phyloP scores from a whole-genome alignment of 2,113 vertebrate species.

The Triplophysa rosa region DNA sequence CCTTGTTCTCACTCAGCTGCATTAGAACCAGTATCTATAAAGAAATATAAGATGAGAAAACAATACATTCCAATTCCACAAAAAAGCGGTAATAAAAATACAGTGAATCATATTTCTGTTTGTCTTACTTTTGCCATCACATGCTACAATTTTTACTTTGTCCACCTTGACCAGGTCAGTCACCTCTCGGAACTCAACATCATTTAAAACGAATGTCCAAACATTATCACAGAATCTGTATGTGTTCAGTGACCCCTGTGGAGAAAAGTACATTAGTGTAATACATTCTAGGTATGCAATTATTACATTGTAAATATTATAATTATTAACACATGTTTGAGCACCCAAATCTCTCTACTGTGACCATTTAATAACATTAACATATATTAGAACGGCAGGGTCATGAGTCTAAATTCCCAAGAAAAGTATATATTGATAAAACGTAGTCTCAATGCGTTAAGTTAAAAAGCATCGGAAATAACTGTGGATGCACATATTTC shows the following conservation, averaged over 20 bases:
- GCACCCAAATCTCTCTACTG: too few species aligned
- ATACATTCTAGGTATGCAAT: too few species aligned
- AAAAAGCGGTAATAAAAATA: background rate
- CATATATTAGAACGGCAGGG: too few species aligned
- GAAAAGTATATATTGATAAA: too few species aligned
- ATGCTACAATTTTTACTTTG: constrained; percentile 99
- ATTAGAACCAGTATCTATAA: constrained; percentile 85
- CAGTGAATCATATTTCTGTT: background rate
- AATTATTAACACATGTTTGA: background rate
- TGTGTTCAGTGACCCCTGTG: constrained; percentile 94
- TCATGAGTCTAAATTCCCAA: too few species aligned
- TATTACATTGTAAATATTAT: too few species aligned
- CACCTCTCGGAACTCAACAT: constrained; percentile 97
- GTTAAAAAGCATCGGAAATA: too few species aligned
- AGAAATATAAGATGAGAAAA: background rate
- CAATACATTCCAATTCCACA: background rate
- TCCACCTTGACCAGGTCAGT: constrained; percentile 98
- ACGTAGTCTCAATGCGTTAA: too few species aligned
- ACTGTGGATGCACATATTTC: too few species aligned
- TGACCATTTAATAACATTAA: too few species aligned
- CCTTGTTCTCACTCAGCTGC: constrained; percentile 76
- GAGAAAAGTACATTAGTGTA: constrained; percentile 12
- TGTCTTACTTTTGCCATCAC: constrained; percentile 92
- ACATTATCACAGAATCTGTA: constrained; percentile 99
- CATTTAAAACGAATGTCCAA: constrained; percentile 98